Evolutionary conservation across 2,113 vertebrate genomes (phyloP).

Genomic region (Dicrurus megarhynchus): DNA sequence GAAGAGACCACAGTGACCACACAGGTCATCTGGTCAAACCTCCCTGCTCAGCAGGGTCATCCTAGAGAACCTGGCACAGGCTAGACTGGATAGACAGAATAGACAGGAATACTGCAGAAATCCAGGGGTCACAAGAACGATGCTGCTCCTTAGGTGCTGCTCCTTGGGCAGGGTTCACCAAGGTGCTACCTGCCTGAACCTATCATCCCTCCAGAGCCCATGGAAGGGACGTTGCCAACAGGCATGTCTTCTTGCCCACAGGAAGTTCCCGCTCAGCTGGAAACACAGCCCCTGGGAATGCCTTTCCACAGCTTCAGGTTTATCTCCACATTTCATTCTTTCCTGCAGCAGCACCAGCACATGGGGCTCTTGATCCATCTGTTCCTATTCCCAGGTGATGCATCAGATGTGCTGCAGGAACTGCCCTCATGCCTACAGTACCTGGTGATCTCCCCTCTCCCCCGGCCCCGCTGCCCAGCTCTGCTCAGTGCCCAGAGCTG

Average conservation of each 20-base stretch:
- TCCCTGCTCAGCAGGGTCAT: neutral
- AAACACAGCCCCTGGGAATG: neutral
- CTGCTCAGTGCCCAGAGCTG: neutral
- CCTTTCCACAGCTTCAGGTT: neutral
- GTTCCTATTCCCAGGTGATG: neutral
- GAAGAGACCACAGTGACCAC: neutral
- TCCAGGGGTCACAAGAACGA: rapidly evolving
- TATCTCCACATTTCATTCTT: neutral
- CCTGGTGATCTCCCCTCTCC: neutral
- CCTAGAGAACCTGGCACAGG: neutral
- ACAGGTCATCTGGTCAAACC: neutral
- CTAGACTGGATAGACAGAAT: neutral
- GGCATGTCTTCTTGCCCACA: neutral
- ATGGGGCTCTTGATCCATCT: neutral
- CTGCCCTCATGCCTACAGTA: neutral
- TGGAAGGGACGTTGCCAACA: neutral
- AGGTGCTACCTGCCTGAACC: neutral
- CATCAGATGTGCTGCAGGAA: neutral
- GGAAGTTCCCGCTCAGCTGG: rapidly evolving
- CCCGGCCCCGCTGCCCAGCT: neutral
- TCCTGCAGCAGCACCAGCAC: neutral
- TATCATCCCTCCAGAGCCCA: neutral
- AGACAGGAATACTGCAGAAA: neutral
- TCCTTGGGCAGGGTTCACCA: neutral
- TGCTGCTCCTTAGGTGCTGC: neutral